Evolutionary conservation across 1,140 invertebrate species (phyloP).

Genomic region (Drosophila simulans): DNA sequence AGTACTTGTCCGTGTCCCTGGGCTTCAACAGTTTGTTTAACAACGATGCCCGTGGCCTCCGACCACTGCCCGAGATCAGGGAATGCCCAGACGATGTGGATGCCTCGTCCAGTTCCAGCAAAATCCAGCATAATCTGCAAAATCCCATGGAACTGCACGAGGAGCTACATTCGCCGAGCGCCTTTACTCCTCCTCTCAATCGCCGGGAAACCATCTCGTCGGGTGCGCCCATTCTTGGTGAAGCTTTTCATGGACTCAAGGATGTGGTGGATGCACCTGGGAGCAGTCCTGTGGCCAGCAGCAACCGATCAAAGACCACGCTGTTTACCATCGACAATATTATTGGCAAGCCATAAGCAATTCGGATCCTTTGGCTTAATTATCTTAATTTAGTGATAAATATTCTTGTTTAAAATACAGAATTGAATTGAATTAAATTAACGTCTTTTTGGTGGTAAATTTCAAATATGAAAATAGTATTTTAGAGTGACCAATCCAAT

Average conservation of each 20-base stretch:
- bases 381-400: background rate
- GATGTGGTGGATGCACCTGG: conserved; percentile 12
- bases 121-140: conserved; percentile 6
- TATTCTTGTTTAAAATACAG: background rate
- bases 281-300: conserved; percentile 3
- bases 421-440: background rate
- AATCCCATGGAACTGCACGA: conserved; percentile 36
- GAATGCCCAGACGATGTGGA: conserved; percentile 41
- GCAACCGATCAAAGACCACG: conserved; percentile 64
- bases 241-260: conserved; percentile 49
- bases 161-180: conserved; percentile 73
- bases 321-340: conserved; percentile 72
- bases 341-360: conserved; percentile 59
- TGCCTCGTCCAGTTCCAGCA: conserved; percentile 52
- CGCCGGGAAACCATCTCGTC: conserved; percentile 16
- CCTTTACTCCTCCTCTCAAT: conserved; percentile 48
- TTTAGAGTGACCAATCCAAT: background rate
- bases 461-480: background rate
- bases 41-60: conserved; percentile 24
- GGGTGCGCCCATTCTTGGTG: background rate
- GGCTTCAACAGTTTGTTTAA: conserved; percentile 80
- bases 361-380: background rate
- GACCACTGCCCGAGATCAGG: conserved; percentile 5
- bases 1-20: conserved; percentile 77
- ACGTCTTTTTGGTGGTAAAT: background rate